Conservation (phyloP, 2,797 vertebrate species). For the Poeciliopsis turneri region DNA sequence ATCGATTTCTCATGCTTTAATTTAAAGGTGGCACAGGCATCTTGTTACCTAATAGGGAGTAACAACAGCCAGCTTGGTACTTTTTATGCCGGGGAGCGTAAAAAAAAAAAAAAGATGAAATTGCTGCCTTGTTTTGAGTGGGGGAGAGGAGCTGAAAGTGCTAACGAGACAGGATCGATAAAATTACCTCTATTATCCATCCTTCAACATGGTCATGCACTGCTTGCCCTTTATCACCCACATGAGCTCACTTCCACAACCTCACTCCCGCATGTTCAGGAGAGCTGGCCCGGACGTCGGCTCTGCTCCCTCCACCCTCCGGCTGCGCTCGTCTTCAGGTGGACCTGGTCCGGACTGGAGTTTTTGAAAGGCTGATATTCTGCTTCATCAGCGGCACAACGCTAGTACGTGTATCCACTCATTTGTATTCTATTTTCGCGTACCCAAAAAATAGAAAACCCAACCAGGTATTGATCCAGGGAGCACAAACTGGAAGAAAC, state of each 20-base stretch:
- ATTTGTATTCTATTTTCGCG: constrained; percentile 10
- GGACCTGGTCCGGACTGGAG: constrained; percentile 29
- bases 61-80: constrained; percentile 54
- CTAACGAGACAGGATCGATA: constrained; percentile 66
- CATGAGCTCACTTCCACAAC: constrained; percentile 33
- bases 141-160: constrained; percentile 44
- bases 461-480: constrained; percentile 36
- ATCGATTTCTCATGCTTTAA: constrained; percentile 75
- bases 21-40: constrained; percentile 70
- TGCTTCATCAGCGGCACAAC: constrained; percentile 11
- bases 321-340: constrained; percentile 48
- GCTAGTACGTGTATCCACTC: constrained; percentile 4
- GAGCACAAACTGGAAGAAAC: constrained; percentile 16
- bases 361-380: constrained; percentile 36
- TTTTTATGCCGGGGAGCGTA: constrained; percentile 37
- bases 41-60: constrained; percentile 62
- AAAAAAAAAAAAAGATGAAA: constrained; percentile 18
- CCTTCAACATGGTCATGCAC: constrained; percentile 47
- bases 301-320: constrained; percentile 36
- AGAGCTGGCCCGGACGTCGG: constrained; percentile 30
- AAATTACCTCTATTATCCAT: constrained; percentile 58
- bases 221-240: constrained; percentile 26
- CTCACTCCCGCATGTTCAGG: constrained; percentile 21
- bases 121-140: constrained; percentile 26
- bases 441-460: constrained; percentile 19